These are phyloP conservation scores for Mareca strepera DNA, from an alignment of 2,797 vertebrate genomes.

Conservation along the genomic window DNA sequence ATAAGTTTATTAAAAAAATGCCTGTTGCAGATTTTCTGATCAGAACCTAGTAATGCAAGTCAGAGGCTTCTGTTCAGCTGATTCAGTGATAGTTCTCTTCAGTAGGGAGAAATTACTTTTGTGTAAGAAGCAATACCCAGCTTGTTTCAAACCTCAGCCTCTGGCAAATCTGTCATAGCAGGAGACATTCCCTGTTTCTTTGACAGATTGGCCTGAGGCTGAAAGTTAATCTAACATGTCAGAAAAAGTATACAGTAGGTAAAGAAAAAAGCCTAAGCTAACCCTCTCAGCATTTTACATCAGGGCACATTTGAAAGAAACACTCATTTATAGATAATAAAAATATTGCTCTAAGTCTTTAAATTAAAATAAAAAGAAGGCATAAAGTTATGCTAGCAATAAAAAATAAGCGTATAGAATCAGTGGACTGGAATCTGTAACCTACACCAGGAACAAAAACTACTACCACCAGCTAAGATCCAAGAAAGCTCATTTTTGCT, in stretches of 20 bases:
- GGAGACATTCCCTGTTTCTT: conserved; percentile 81
- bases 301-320: conserved; percentile 29
- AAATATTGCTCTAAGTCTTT: not conserved
- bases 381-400: conserved; percentile 31
- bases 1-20: conserved; percentile 69
- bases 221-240: conserved; percentile 83
- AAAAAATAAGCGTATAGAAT: conserved; percentile 29
- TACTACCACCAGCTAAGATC: not conserved
- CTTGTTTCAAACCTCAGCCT: conserved; percentile 78
- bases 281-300: conserved; percentile 53
- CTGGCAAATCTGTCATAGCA: conserved; percentile 81
- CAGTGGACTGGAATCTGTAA: not conserved
- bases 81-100: conserved; percentile 76
- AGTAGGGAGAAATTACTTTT: conserved; percentile 78
- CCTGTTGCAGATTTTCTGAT: conserved; percentile 71
- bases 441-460: not conserved
- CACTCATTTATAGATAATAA: not conserved
- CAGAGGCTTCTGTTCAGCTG: conserved; percentile 69
- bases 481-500: not conserved
- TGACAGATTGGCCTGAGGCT: conserved; percentile 81
- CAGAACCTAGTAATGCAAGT: conserved; percentile 69
- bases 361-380: conserved; percentile 46
- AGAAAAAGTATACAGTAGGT: conserved; percentile 71
- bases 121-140: conserved; percentile 78
- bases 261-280: conserved; percentile 43